A percentile compares a stretch with the other conserved stretches of the same genome.
Conservation (phyloP, 2,888 invertebrate species). For the Volucella bombylans region DNA sequence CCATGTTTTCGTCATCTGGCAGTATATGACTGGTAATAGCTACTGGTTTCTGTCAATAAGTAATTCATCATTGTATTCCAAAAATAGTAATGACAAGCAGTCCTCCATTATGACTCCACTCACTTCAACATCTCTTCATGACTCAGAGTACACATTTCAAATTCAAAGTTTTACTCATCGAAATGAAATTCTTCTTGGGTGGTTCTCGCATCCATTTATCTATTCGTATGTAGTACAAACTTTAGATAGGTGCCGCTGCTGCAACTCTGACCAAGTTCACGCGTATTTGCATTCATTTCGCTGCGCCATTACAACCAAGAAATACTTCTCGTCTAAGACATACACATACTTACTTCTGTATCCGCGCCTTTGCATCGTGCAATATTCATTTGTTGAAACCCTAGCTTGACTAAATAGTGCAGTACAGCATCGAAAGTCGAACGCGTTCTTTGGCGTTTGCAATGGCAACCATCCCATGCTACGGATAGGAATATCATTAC, state of each 20-base stretch:
- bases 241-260: background rate
- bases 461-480: constrained; percentile 30
- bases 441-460: too few relatives aligned
- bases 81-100: background rate
- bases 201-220: constrained; percentile 33
- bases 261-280: constrained; percentile 45
- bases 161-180: constrained; percentile 7
- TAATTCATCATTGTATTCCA: too few relatives aligned
- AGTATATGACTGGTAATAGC: too few relatives aligned
- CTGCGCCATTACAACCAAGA: constrained; percentile 1
- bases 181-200: constrained; percentile 41
- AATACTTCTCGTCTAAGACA: constrained; percentile 2
- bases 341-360: background rate
- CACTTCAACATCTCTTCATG: constrained; percentile 26
- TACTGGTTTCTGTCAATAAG: too few relatives aligned
- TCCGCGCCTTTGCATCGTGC: constrained; percentile 59
- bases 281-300: constrained; percentile 56
- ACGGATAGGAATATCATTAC: constrained; percentile 41
- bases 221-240: constrained; percentile 24
- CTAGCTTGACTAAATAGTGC: constrained; percentile 44
- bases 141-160: constrained; percentile 46
- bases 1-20: too few relatives aligned
- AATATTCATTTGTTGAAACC: constrained; percentile 35
- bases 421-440: constrained; percentile 10
- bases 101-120: constrained; percentile 32